Percentiles rank a stretch among this genome's conserved stretches.
These are phyloP conservation scores for Cathartes aura DNA, from an alignment of 2,113 vertebrate genomes.

Conservation along the genomic window DNA sequence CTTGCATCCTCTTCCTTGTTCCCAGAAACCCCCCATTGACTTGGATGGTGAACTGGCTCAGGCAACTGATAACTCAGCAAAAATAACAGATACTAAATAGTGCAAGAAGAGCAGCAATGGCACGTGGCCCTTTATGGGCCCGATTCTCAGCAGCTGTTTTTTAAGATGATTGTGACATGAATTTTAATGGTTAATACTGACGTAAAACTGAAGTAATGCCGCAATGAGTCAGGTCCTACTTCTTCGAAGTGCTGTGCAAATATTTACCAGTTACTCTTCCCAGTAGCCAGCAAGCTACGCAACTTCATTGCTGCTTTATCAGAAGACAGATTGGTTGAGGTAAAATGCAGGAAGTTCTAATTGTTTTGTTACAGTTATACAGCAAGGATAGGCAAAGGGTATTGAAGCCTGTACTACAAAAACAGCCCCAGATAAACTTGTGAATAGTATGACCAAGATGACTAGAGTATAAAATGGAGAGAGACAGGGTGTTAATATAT, in stretches of 20 bases:
- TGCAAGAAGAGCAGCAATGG: not conserved
- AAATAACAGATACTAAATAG: not conserved
- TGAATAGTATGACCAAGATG: not conserved
- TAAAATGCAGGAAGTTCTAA: not conserved
- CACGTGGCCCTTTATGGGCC: not conserved
- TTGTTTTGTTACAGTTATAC: conserved; percentile 18
- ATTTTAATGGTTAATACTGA: not conserved
- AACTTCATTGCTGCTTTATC: not conserved
- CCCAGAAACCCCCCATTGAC: not conserved
- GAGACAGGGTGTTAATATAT: conserved; percentile 16
- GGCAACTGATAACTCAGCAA: not conserved
- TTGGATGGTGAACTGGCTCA: not conserved
- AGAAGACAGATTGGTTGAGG: not conserved
- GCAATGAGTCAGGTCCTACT: not conserved
- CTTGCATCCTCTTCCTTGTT: not conserved
- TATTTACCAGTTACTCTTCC: conserved; percentile 44
- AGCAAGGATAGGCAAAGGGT: conserved; percentile 3
- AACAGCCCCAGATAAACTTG: not conserved
- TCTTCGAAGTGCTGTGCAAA: conserved; percentile 26
- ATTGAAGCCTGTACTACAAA: conserved; percentile 1
- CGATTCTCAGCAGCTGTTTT: not conserved
- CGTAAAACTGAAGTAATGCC: not conserved
- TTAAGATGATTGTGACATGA: not conserved
- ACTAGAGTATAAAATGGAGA: conserved; percentile 6
- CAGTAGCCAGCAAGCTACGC: not conserved